Conservation (phyloP, 2,113 vertebrate species). For the Donacobius atricapilla region DNA sequence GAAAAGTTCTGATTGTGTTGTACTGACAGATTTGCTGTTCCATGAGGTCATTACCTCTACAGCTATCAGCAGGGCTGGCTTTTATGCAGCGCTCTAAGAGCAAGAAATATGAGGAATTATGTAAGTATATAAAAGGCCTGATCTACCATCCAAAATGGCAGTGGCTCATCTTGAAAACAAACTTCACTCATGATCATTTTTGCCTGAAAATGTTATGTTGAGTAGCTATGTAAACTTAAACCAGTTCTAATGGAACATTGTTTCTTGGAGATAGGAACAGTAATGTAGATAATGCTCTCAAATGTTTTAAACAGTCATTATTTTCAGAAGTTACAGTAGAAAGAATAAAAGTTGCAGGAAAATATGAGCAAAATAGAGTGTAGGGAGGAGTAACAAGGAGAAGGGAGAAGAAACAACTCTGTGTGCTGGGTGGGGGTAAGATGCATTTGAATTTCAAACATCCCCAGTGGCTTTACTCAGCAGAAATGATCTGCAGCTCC, state of each 20-base stretch:
- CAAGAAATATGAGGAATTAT: neutral
- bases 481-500: slow-evolving; percentile 31
- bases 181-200: neutral
- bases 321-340: neutral
- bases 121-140: neutral
- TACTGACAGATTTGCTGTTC: neutral
- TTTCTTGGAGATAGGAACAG: neutral
- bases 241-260: neutral
- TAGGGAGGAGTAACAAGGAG: neutral
- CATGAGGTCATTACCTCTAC: neutral
- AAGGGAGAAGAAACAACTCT: neutral
- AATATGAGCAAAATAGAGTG: neutral
- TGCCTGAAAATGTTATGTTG: neutral
- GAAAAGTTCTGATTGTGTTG: neutral
- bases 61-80: neutral
- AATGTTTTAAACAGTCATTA: neutral
- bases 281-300: neutral
- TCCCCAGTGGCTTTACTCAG: slow-evolving; percentile 5
- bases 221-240: neutral
- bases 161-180: neutral
- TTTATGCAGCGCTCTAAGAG: neutral
- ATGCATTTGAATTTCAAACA: slow-evolving; percentile 29
- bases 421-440: neutral
- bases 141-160: neutral
- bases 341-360: neutral